Evolutionary conservation across 2,888 invertebrate genomes (phyloP), one percentile per base, ranked within the genome.

Genomic region (Argyresthia albistria): DNA sequence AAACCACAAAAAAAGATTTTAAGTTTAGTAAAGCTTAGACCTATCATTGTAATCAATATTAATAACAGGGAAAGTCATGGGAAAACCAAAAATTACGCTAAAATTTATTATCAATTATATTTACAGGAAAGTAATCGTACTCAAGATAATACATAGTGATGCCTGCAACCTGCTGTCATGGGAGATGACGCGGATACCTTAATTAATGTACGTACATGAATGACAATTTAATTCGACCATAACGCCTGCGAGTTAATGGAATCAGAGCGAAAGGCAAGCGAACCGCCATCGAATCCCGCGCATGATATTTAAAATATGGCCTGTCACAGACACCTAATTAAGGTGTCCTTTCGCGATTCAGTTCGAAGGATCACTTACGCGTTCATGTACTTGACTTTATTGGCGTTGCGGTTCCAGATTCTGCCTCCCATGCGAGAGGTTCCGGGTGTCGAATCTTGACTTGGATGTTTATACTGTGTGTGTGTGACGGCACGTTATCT

Each of bases 181-280:
- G 11, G n/a, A 25, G 35, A 50, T 42, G 42, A 50, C 50, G 15
- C 9, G 25, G 43, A 1, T 50, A 42, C 43, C 25, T 43, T 50
- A n/a, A 50, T 50, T 42, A 50, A 42, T 42, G 50, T n/a, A 43
- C 35, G 50, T n/a, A 43, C 35, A 42, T n/a, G 43, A n/a, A 42
- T 43, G 50, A 50, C 50, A 50, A 43, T 50, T 50, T 50, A 50
- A 50, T 50, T 43, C 35, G 42, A 50, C 42, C 50, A 50, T 42
- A 50, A 42, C 43, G 35, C 50, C 25, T 50, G 15, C 37, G n/a
- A 16, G 50, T 25, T 50, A 50, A 50, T 50, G 50, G 50, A 50
- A 50, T 42, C 50, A 43, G 43, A 43, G 16, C 50, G 42, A 25
- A 25, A 25, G 12, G 12, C 25, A 7, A 25, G 9, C 16, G 42